phyloP scores from a whole-genome alignment of 2,888 invertebrate species.

The Drosophila barbarae region DNA sequence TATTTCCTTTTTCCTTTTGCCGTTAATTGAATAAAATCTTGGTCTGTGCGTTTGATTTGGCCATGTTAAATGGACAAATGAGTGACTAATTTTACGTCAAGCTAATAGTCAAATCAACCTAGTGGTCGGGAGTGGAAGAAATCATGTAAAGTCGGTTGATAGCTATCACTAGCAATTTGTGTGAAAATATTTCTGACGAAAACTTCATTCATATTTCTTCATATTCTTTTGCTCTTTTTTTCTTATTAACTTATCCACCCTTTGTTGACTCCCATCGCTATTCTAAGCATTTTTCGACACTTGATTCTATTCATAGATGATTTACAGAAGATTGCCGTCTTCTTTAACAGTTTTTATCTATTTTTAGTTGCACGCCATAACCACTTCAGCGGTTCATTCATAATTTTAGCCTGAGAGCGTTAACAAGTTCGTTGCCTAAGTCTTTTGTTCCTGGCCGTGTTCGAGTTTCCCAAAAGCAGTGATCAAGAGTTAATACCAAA shows the following conservation, averaged over 20 bases:
- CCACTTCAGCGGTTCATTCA: slow-evolving; percentile 26
- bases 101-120: slow-evolving; percentile 2
- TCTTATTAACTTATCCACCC: neutral
- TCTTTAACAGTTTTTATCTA: neutral
- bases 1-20: slow-evolving; percentile 11
- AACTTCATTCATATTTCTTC: neutral
- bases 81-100: slow-evolving; percentile 30
- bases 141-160: neutral
- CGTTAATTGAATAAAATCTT: slow-evolving; percentile 42
- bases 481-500: slow-evolving; percentile 44
- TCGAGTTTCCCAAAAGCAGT: slow-evolving; percentile 14
- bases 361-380: slow-evolving; percentile 9
- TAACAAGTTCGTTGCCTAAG: slow-evolving; percentile 68
- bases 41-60: slow-evolving; percentile 4
- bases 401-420: slow-evolving; percentile 26
- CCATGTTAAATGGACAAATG: slow-evolving; percentile 38
- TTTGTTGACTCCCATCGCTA: neutral
- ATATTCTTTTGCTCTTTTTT: neutral
- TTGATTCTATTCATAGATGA: slow-evolving; percentile 9
- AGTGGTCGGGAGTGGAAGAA: neutral
- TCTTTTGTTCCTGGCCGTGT: slow-evolving; percentile 59
- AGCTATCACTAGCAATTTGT: neutral
- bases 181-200: neutral
- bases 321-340: slow-evolving; percentile 6
- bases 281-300: neutral